Conservation (phyloP, 2,113 vertebrate species). For the Zosterops pallidus region DNA sequence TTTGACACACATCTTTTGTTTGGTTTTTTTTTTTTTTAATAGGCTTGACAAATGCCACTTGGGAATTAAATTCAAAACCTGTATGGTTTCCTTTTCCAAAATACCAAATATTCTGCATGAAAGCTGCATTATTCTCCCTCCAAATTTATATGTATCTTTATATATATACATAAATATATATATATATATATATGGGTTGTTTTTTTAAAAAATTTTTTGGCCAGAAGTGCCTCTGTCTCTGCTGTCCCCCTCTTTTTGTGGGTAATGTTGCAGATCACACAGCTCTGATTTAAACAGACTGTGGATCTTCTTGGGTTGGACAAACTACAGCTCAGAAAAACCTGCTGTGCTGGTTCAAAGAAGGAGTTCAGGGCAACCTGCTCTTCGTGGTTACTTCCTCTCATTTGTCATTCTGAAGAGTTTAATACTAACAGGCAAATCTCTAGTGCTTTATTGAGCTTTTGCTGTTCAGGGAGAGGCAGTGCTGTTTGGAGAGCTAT, state of each 20-base stretch:
- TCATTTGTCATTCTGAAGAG: conserved; percentile 77
- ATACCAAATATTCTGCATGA: background rate
- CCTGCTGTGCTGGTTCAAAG: background rate
- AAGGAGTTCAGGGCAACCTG: conserved; percentile 56
- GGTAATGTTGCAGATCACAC: background rate
- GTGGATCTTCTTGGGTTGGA: background rate
- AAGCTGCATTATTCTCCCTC: background rate
- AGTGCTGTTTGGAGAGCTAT: conserved; percentile 2
- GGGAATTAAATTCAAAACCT: conserved; percentile 46
- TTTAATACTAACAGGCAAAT: conserved; percentile 74
- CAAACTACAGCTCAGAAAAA: conserved; percentile 24
- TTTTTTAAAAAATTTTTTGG: background rate
- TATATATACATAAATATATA: background rate
- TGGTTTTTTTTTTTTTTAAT: conserved; percentile 13
- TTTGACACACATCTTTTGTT: background rate
- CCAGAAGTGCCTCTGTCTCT: background rate
- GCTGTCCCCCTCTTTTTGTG: background rate
- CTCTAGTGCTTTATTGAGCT: conserved; percentile 53
- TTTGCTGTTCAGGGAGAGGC: background rate
- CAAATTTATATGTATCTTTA: background rate
- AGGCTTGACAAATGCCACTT: background rate
- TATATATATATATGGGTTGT: no score
- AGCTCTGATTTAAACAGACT: conserved; percentile 2
- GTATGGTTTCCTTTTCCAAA: background rate
- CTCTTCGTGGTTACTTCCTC: conserved; percentile 70